Evolutionary conservation across 1,140 invertebrate genomes (phyloP).

Genomic region (Drosophila watanabei): DNA sequence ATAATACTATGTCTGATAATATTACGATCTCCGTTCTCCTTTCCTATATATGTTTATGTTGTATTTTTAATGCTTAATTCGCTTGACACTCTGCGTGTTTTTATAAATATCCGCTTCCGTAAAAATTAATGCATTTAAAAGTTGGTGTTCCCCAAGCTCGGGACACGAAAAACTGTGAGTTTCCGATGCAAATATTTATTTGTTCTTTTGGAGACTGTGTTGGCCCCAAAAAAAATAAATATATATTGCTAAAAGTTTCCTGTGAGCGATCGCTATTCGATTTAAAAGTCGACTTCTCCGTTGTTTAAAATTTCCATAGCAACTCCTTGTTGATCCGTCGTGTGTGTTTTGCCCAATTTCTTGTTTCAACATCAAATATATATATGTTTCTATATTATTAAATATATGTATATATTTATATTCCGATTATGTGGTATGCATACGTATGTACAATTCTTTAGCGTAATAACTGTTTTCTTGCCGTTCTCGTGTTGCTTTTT

Average conservation of each 20-base stretch:
- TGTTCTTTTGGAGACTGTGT: background rate
- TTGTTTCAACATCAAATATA: constrained; percentile 74
- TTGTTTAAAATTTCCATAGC: constrained; percentile 23
- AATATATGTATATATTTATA: constrained; percentile 69
- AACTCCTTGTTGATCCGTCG: constrained; percentile 8
- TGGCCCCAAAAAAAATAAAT: constrained; percentile 3
- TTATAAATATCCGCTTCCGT: constrained; percentile 18
- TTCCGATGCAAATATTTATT: background rate
- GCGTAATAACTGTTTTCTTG: constrained; percentile 62
- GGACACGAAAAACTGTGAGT: too few relatives aligned
- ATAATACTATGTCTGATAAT: constrained; percentile 23
- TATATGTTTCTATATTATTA: constrained; percentile 68
- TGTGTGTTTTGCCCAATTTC: constrained; percentile 33
- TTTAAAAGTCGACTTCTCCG: constrained; percentile 22
- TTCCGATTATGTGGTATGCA: constrained; percentile 73
- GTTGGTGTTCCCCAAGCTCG: constrained; percentile 3
- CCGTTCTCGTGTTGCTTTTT: constrained; percentile 18
- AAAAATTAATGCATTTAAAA: constrained; percentile 27
- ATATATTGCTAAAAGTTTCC: constrained; percentile 28
- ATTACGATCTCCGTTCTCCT: constrained; percentile 2
- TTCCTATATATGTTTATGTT: constrained; percentile 1
- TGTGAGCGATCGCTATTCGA: constrained; percentile 16
- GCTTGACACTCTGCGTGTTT: constrained; percentile 9
- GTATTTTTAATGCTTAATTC: constrained; percentile 26
- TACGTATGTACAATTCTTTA: constrained; percentile 67